These are phyloP conservation scores for Lochmaea capreae DNA, from an alignment of 2,888 invertebrate species.

Conservation along the genomic window DNA sequence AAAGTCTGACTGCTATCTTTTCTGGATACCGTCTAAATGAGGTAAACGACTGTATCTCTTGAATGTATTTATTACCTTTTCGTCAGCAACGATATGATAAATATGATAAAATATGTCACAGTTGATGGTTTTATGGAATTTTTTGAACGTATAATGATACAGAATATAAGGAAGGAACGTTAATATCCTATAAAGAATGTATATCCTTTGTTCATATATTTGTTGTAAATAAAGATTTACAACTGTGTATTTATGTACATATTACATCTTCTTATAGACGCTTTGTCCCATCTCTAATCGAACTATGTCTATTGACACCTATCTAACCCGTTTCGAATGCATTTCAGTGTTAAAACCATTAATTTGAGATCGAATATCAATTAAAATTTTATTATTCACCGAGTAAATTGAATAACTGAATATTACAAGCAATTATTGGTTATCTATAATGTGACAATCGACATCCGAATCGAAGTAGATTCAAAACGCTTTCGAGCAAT, in stretches of 20 bases:
- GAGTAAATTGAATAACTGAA: not conserved
- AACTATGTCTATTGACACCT: not conserved
- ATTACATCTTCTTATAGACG: too few relatives aligned
- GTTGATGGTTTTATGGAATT: not conserved
- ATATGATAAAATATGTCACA: not conserved
- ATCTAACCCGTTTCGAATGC: not conserved
- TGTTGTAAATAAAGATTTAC: too few relatives aligned
- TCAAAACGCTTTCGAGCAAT: not conserved
- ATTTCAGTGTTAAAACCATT: not conserved
- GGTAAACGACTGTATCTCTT: not conserved
- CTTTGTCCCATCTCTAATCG: not conserved
- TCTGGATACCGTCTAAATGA: not conserved
- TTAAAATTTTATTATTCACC: not conserved
- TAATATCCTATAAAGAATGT: too few relatives aligned
- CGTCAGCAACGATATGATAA: not conserved
- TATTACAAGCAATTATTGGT: not conserved
- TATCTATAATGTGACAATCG: constrained; percentile 6
- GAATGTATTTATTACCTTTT: constrained; percentile 1
- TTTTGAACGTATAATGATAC: not conserved
- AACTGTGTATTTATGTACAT: too few relatives aligned
- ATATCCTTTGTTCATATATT: too few relatives aligned
- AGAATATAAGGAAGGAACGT: not conserved
- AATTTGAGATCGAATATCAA: not conserved
- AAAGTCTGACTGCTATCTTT: not conserved
- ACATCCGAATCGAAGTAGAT: constrained; percentile 1